Conservation (phyloP, 2,888 invertebrate genomes). For the Sarcophaga caerulescens region DNA sequence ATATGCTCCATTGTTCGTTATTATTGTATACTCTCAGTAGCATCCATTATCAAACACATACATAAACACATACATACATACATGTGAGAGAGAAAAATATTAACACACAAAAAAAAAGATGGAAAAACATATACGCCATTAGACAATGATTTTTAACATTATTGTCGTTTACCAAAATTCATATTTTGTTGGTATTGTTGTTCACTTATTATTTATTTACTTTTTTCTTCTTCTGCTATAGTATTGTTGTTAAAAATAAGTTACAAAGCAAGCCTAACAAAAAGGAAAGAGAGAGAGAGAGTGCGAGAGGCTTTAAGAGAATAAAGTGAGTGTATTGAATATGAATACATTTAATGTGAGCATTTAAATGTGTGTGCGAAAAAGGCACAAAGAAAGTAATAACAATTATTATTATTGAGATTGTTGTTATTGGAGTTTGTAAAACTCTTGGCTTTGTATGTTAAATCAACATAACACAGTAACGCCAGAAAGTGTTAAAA, state of each 20-base stretch:
- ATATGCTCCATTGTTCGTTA: conserved; percentile 58
- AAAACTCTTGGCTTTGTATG: not conserved
- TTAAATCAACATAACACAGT: too few relatives aligned
- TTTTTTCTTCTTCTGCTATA: not conserved
- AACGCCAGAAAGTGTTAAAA: too few relatives aligned
- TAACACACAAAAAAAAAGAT: not conserved
- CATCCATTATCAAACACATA: conserved; percentile 45
- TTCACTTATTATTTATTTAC: not conserved
- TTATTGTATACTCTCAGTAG: conserved; percentile 48
- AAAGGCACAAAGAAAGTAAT: conserved; percentile 11
- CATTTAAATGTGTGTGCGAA: conserved; percentile 27
- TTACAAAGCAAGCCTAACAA: not conserved
- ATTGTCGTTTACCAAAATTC: conserved; percentile 32
- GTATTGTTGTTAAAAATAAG: not conserved
- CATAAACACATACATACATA: not conserved
- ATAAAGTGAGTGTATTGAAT: not conserved
- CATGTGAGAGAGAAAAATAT: not conserved
- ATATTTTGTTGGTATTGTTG: not conserved
- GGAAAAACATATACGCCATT: conserved; percentile 12
- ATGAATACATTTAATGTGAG: not conserved
- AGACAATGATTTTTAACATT: conserved; percentile 42
- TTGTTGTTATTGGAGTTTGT: conserved; percentile 54
- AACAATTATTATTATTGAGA: conserved; percentile 58
- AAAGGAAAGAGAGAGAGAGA: too few relatives aligned
- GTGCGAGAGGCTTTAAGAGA: too few relatives aligned